Percentiles rank a stretch among this genome's conserved stretches.
phyloP scores from a whole-genome alignment of 1,140 invertebrate genomes.

The Pomacea maculata region DNA sequence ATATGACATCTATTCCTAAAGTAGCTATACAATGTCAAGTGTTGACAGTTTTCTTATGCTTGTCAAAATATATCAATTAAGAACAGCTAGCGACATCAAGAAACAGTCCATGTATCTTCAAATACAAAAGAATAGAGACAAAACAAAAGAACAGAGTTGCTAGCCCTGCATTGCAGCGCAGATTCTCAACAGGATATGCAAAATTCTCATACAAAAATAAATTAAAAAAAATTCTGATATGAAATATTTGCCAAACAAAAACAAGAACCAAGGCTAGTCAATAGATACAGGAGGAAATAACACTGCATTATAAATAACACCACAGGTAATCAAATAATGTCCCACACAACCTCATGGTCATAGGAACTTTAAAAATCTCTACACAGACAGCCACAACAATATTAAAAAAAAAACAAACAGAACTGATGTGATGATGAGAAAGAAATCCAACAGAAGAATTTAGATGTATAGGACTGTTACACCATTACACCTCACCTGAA shows the following conservation, averaged over 20 bases:
- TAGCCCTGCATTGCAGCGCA: not conserved
- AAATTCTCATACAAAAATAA: not conserved
- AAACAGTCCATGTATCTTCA: not conserved
- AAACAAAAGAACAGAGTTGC: not conserved
- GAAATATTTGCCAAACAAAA: too few species aligned
- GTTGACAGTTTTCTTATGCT: not conserved
- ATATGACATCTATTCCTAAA: too few species aligned
- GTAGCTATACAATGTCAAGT: too few species aligned
- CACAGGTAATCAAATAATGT: too few species aligned
- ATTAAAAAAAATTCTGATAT: too few species aligned
- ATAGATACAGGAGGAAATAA: too few species aligned
- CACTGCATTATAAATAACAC: too few species aligned
- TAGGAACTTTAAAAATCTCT: too few species aligned
- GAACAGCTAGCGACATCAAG: not conserved
- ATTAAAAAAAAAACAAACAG: not conserved
- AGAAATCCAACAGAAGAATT: not conserved
- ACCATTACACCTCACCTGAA: too few species aligned
- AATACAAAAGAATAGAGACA: not conserved
- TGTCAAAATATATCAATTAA: not conserved
- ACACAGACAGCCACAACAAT: not conserved
- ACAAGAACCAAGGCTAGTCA: too few species aligned
- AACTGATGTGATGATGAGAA: not conserved
- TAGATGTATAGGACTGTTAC: too few species aligned
- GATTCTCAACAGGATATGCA: not conserved
- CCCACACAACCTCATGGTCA: too few species aligned